Evolutionary conservation across 2,888 invertebrate species (phyloP), one percentile per base, ranked within the genome.

Genomic region (Agonopterix alstromeriana): DNA sequence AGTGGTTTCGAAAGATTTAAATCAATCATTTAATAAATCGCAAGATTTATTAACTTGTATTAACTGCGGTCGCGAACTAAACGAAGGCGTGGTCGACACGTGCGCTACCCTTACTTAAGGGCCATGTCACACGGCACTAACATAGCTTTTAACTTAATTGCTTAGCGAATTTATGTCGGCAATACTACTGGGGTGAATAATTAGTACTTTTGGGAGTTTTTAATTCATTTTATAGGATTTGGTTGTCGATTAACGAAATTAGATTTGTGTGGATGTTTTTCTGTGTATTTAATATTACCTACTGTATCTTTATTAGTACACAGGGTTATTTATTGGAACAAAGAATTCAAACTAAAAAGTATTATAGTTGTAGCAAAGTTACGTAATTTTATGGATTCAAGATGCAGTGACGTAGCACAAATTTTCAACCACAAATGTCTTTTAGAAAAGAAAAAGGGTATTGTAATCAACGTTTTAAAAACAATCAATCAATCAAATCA

Each of bases 141-240:
- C 76, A 73, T 70, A 67, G 81, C 83, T 84, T 82, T 84, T 79
- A 82, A 73, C 75, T 76, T 83, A 82, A 82, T 82, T 83, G 82
- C 76, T 67, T 67, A 62, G 69, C 63, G 75, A 73, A 77, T 80
- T 78, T 77, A 75, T 69, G 67, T 60, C 54, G 58, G 38, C 38
- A 38, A 38, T 38, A 27, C 27, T 27, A 27, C 7, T 27, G 38
- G 77, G 77, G 45, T 72, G 74, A 66, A 72, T 73, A 72, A 73
- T 71, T 67, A 60, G 51, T 67, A 46, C 53, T 56, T 53, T 50
- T 53, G 48, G 50, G 49, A 49, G 43, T 55, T 56, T 46, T 50
- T 55, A 51, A 52, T 54, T 47, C n/a, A 50, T 48, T 51, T 51
- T 52, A 27, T 27, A 27, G 27, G 17, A 3, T 17, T 17, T 14